Conservation (phyloP, 2,797 vertebrate species). For the Mormyrops attenuatus region DNA sequence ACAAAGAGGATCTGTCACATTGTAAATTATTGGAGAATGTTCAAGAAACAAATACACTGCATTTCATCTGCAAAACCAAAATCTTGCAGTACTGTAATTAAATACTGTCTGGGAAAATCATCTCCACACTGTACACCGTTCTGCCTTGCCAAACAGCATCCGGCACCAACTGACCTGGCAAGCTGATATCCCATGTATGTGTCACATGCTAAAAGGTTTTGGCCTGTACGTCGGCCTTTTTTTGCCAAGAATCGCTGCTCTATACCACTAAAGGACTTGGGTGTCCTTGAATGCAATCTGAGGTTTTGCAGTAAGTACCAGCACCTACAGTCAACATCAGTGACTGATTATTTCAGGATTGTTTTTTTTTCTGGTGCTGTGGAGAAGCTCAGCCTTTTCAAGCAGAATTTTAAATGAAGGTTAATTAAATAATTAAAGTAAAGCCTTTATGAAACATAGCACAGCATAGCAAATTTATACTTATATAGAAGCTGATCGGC, state of each 20-base stretch:
- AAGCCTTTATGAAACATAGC: not conserved
- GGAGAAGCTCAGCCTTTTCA: not conserved
- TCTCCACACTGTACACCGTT: not conserved
- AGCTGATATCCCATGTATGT: not conserved
- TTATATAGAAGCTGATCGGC: not conserved
- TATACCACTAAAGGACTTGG: not conserved
- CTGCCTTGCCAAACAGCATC: not conserved
- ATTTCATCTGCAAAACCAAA: not conserved
- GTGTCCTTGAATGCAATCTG: not conserved
- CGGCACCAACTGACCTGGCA: not conserved
- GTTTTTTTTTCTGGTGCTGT: not conserved
- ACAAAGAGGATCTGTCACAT: not conserved
- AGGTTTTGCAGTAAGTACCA: not conserved
- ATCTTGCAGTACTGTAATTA: not conserved
- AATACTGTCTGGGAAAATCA: not conserved
- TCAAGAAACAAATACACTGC: not conserved
- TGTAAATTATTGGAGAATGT: not conserved
- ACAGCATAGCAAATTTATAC: not conserved
- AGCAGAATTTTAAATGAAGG: constrained; percentile 1
- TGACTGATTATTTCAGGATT: not conserved
- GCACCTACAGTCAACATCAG: not conserved
- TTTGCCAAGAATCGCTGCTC: not conserved
- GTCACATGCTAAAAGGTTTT: not conserved
- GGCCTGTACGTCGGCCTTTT: not conserved
- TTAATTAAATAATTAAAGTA: constrained; percentile 10